These are phyloP conservation scores for Lycodopsis pacificus DNA, from an alignment of 2,797 vertebrate species.

Conservation along the genomic window DNA sequence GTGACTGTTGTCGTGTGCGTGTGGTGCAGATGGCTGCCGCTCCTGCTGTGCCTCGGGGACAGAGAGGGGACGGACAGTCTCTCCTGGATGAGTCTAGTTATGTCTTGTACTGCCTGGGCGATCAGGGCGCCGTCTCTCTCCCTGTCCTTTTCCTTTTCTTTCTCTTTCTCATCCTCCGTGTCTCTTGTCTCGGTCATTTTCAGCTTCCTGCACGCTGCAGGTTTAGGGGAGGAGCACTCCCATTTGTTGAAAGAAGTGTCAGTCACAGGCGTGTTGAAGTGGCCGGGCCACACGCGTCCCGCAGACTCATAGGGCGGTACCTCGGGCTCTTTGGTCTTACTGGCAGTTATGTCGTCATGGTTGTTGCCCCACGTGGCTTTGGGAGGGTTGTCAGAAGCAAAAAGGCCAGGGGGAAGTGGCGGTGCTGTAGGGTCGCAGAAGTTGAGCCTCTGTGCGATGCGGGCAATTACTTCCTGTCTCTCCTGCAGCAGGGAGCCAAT, in stretches of 20 bases:
- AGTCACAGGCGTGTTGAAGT: constrained; percentile 84
- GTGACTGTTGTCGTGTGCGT: constrained; percentile 80
- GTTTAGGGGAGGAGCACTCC: constrained; percentile 84
- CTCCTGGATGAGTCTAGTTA: constrained; percentile 88
- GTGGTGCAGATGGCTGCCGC: constrained; percentile 74
- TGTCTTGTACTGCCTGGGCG: constrained; percentile 86
- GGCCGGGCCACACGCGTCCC: constrained; percentile 76
- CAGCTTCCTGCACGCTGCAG: constrained; percentile 88
- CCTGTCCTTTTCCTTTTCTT: constrained; percentile 43
- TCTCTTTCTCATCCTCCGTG: constrained; percentile 53
- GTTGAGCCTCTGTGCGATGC: constrained; percentile 97
- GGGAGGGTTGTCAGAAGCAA: constrained; percentile 81
- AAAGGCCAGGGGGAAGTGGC: constrained; percentile 87
- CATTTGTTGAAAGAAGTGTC: constrained; percentile 76
- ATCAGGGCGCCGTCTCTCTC: constrained; percentile 81
- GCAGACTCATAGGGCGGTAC: constrained; percentile 76
- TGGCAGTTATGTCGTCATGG: constrained; percentile 84
- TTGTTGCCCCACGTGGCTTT: constrained; percentile 86
- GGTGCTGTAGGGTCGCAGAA: constrained; percentile 94
- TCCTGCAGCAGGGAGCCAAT: constrained; percentile 97
- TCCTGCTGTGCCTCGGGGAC: constrained; percentile 74
- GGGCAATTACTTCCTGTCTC: constrained; percentile 96
- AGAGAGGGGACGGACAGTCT: constrained; percentile 85
- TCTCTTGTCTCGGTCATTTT: constrained; percentile 85
- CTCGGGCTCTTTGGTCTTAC: constrained; percentile 90